These are phyloP conservation scores for Salmo trutta DNA, from an alignment of 2,797 vertebrate genomes.

Conservation along the genomic window DNA sequence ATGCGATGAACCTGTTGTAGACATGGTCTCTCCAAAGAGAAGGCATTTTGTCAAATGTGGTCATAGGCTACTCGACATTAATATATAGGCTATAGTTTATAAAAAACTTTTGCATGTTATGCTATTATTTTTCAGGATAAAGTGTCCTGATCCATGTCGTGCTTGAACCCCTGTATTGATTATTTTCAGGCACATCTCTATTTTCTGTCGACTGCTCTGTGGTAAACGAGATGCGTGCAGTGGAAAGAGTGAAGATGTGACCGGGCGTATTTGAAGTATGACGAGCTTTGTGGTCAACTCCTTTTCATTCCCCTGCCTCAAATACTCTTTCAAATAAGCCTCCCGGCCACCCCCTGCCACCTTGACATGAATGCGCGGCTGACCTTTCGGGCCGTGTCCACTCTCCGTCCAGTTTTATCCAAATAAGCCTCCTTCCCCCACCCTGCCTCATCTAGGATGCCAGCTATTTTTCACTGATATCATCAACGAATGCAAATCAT, in stretches of 20 bases:
- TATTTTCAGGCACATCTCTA: conserved; percentile 40
- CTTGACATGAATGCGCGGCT: conserved; percentile 75
- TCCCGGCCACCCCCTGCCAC: conserved; percentile 67
- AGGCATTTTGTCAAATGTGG: not conserved
- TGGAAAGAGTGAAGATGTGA: conserved; percentile 75
- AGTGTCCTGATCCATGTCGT: conserved; percentile 9
- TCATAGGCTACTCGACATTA: conserved; percentile 1
- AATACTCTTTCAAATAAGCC: conserved; percentile 76
- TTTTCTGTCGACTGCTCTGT: conserved; percentile 47
- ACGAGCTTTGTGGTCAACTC: conserved; percentile 75
- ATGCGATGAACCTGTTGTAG: conserved; percentile 5
- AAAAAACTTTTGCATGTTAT: not conserved
- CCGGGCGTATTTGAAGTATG: conserved; percentile 74
- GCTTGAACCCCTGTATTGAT: conserved; percentile 37
- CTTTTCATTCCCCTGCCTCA: conserved; percentile 74
- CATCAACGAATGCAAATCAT: conserved; percentile 81
- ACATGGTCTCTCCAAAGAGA: not conserved
- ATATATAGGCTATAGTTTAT: not conserved
- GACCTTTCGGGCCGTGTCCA: conserved; percentile 77
- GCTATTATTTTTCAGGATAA: not conserved
- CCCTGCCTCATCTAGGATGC: conserved; percentile 64
- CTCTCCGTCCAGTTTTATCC: conserved; percentile 75
- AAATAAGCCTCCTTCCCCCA: conserved; percentile 64
- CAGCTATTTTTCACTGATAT: conserved; percentile 79
- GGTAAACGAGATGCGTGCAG: conserved; percentile 38